Evolutionary conservation across 1,140 invertebrate species (phyloP).

Genomic region (Zaprionus capensis): DNA sequence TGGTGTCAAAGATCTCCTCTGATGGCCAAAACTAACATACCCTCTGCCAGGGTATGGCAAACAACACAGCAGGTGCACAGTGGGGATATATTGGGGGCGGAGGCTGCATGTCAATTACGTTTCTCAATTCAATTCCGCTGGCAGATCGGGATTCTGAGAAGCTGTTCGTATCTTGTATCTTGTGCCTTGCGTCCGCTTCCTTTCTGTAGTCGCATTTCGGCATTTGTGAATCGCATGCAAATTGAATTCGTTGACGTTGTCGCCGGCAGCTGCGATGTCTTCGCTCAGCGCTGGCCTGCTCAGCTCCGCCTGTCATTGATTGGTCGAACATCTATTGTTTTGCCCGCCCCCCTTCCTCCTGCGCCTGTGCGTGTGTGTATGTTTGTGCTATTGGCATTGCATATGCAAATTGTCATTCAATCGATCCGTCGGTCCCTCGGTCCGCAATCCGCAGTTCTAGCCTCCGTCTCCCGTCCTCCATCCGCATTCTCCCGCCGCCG

Average conservation of each 20-base stretch:
- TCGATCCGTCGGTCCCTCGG: not conserved
- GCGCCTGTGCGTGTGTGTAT: not conserved
- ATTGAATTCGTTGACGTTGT: conserved; percentile 21
- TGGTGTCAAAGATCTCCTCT: no score
- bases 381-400: not conserved
- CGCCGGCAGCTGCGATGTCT: conserved; percentile 5
- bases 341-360: not conserved
- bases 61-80: no score
- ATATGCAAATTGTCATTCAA: conserved; percentile 27
- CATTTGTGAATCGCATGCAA: conserved; percentile 13
- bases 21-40: no score
- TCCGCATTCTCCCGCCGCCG: conserved; percentile 10
- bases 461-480: not conserved
- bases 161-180: not conserved
- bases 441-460: no score
- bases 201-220: not conserved
- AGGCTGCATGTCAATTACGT: conserved; percentile 30
- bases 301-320: not conserved
- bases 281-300: not conserved
- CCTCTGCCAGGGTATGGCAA: no score
- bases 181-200: not conserved
- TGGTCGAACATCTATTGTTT: conserved; percentile 11
- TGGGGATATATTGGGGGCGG: not conserved
- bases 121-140: not conserved
- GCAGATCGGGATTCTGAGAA: no score